Evolutionary conservation across 2,797 vertebrate genomes (phyloP).

Genomic region (Poeciliopsis infans): DNA sequence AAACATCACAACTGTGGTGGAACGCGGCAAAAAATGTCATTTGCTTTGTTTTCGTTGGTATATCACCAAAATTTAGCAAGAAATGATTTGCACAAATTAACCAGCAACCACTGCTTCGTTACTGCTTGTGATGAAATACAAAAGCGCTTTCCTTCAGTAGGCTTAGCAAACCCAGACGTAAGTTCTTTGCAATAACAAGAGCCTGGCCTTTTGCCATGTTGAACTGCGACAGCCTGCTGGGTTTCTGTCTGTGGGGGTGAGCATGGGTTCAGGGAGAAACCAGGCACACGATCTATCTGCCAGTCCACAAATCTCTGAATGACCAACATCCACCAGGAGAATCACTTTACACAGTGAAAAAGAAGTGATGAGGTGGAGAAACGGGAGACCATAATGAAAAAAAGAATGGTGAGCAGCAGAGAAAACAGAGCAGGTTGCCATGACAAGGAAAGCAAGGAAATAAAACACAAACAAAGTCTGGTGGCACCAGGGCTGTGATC

Average conservation of each 20-base stretch:
- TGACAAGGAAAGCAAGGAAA: conserved; percentile 70
- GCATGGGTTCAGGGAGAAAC: conserved; percentile 67
- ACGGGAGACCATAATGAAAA: conserved; percentile 47
- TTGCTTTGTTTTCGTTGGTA: conserved; percentile 49
- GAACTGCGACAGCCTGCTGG: conserved; percentile 49
- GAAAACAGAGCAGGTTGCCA: conserved; percentile 75
- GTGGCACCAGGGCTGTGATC: conserved; percentile 64
- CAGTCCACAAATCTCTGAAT: conserved; percentile 62
- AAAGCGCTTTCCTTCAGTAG: conserved; percentile 55
- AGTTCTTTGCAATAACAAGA: conserved; percentile 60
- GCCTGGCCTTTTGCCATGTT: conserved; percentile 57
- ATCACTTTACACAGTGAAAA: conserved; percentile 68
- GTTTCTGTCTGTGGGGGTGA: conserved; percentile 64
- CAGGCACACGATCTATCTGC: conserved; percentile 61
- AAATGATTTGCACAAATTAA: conserved; percentile 60
- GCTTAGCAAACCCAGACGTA: conserved; percentile 36
- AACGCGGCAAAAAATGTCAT: conserved; percentile 37
- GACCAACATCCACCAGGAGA: conserved; percentile 73
- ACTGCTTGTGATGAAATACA: conserved; percentile 64
- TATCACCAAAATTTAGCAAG: conserved; percentile 37
- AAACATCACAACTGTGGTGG: conserved; percentile 26
- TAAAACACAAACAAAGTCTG: conserved; percentile 77
- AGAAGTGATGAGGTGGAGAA: conserved; percentile 56
- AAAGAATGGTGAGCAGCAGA: conserved; percentile 61
- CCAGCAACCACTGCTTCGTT: conserved; percentile 45